These are phyloP conservation scores for Pseudomyrmex cubaensis DNA, from an alignment of 1,140 invertebrate species.

Conservation along the genomic window DNA sequence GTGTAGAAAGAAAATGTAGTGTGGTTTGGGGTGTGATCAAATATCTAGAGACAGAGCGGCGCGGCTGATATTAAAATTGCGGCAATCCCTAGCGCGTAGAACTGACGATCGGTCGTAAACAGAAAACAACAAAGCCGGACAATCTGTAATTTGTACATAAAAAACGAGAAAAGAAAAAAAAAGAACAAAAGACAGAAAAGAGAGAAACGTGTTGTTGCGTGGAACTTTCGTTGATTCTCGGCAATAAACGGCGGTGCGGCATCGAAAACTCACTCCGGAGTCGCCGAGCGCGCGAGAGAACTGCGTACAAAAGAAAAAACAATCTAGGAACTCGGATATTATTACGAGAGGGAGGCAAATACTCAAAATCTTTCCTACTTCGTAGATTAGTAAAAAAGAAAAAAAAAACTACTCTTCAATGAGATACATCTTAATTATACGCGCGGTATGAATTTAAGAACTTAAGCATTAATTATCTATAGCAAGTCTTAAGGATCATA, in stretches of 20 bases:
- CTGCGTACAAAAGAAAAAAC: slow-evolving; percentile 50
- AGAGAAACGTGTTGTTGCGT: slow-evolving; percentile 58
- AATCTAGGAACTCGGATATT: slow-evolving; percentile 61
- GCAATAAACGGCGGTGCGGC: slow-evolving; percentile 65
- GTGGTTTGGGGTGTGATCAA: slow-evolving; percentile 64
- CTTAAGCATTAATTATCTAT: slow-evolving; percentile 63
- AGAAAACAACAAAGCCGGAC: slow-evolving; percentile 56
- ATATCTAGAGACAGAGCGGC: slow-evolving; percentile 69
- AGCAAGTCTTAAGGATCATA: slow-evolving; percentile 73
- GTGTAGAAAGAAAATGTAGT: slow-evolving; percentile 75
- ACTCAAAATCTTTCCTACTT: slow-evolving; percentile 84
- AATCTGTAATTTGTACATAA: slow-evolving; percentile 81
- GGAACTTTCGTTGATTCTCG: slow-evolving; percentile 68
- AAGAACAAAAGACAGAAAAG: background rate
- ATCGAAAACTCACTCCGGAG: no score
- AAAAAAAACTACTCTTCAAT: slow-evolving; percentile 64
- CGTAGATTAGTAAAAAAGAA: slow-evolving; percentile 74
- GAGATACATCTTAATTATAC: slow-evolving; percentile 75
- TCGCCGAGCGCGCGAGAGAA: slow-evolving; percentile 46
- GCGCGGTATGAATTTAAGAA: slow-evolving; percentile 68
- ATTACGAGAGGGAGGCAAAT: slow-evolving; percentile 75
- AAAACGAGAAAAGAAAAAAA: slow-evolving; percentile 15
- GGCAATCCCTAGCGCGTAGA: slow-evolving; percentile 55
- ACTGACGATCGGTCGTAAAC: slow-evolving; percentile 68
- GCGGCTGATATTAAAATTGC: slow-evolving; percentile 49